Evolutionary conservation across 2,888 invertebrate genomes (phyloP), one percentile per base, ranked within the genome.

Genomic region (Alloplasta piceator): DNA sequence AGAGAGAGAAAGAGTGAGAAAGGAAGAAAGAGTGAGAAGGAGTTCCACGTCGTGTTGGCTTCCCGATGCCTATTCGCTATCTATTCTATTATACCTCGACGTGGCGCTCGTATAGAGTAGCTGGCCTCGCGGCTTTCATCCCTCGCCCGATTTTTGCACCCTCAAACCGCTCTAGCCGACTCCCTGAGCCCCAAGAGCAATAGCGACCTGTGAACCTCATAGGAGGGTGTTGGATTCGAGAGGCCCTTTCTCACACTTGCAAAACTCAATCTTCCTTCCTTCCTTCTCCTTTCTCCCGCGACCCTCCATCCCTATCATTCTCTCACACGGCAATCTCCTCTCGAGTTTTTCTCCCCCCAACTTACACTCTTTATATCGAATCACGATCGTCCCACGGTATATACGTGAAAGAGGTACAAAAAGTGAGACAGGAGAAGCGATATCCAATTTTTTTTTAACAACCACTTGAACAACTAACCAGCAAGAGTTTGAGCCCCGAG

Each of bases 71-170:
- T 89, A 88, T 88, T 85, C 86, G 84, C 88, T 88, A 88, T 89
- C 89, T 89, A 89, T 90, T 90, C 90, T 90, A 89, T 90, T 90
- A 90, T 89, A 87, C 89, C 86, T 75, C 88, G 86, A 87, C 87
- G 84, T 86, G 87, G 85, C 87, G 85, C 87, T 63, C 61, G 72
- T 63, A 61, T 55, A 56, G 71, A 60, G 87, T 86, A 86, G 48
- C 83, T 26, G 26, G 26, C 26, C 26, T 26, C 26, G 26, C 26
- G 26, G 26, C 26, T 26, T 26, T 26, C 26, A 26, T 26, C 26
- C 26, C 26, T 26, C 26, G 26, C 26, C 3, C 26, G 26, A 26
- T 26, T 26, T 26, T 26, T 26, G 26, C 26, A 26, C 26, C 26
- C 26, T 26, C 26, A 26, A 26, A 75, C 63, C 80, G 52, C 81